Evolutionary conservation across 2,113 vertebrate genomes (phyloP).

Genomic region (Psilopsiagon aymara): DNA sequence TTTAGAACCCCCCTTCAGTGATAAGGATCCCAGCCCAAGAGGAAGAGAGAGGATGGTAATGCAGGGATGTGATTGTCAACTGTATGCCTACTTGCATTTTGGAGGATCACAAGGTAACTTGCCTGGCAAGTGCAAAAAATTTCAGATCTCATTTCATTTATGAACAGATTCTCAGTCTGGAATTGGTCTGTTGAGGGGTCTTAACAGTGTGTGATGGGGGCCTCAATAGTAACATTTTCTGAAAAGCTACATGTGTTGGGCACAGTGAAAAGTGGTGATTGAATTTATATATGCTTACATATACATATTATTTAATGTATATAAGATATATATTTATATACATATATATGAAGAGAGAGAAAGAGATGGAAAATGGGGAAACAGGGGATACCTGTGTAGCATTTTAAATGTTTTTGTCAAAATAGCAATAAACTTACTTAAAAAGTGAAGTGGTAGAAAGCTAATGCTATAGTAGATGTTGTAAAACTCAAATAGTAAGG

Average conservation of each 20-base stretch:
- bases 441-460: neutral
- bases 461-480: neutral
- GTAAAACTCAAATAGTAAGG: neutral
- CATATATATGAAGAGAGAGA: accelerated
- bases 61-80: neutral
- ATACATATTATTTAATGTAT: neutral
- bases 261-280: neutral
- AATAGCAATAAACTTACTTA: neutral
- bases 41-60: neutral
- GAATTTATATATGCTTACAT: neutral
- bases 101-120: neutral
- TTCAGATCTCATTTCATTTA: neutral
- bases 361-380: neutral
- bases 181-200: accelerated
- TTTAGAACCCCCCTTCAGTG: neutral
- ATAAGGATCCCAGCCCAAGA: neutral
- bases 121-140: neutral
- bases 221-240: neutral
- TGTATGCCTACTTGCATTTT: neutral
- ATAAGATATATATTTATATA: neutral
- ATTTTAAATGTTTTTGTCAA: neutral
- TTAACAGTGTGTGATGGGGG: accelerated
- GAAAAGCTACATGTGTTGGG: neutral
- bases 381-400: accelerated
- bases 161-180: neutral